These are phyloP conservation scores for Pseudopleuronectes americanus DNA, from an alignment of 2,797 vertebrate species.

Conservation along the genomic window DNA sequence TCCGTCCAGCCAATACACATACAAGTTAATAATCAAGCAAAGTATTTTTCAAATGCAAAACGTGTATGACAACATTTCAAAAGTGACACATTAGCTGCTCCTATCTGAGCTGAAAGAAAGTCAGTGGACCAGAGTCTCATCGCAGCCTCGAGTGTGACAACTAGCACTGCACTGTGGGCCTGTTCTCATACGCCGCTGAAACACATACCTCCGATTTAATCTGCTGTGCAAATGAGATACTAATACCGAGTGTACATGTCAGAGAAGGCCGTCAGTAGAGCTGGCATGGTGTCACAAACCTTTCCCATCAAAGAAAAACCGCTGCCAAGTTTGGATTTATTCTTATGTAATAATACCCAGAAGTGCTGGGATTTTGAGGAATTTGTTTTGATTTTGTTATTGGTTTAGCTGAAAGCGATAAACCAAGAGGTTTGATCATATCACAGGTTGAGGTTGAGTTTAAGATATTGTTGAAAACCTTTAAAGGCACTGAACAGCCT, in stretches of 20 bases:
- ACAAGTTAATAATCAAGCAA: slow-evolving; percentile 1
- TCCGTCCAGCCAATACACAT: slow-evolving; percentile 10
- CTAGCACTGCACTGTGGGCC: slow-evolving; percentile 16
- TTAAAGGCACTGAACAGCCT: no score
- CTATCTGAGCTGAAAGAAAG: slow-evolving; percentile 8
- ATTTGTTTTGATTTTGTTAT: no score
- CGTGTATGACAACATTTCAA: background rate
- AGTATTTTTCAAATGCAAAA: background rate
- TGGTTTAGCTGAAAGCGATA: no score
- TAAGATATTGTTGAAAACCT: no score
- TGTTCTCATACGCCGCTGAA: slow-evolving; percentile 60
- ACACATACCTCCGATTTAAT: slow-evolving; percentile 74
- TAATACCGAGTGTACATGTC: slow-evolving; percentile 55
- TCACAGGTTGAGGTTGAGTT: no score
- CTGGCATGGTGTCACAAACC: slow-evolving; percentile 11
- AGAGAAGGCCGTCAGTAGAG: slow-evolving; percentile 37
- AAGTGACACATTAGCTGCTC: background rate
- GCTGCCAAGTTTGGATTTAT: background rate
- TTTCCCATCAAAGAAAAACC: slow-evolving; percentile 32
- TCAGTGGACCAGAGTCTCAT: slow-evolving; percentile 10
- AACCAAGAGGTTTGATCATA: no score
- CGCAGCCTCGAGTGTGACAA: slow-evolving; percentile 26
- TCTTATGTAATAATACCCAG: slow-evolving; percentile 29
- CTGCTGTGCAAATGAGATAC: slow-evolving; percentile 65
- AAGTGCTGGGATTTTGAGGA: background rate